Evolutionary conservation across 2,113 vertebrate species (phyloP), one percentile per base, ranked within the genome.

Genomic region (Colius striatus): DNA sequence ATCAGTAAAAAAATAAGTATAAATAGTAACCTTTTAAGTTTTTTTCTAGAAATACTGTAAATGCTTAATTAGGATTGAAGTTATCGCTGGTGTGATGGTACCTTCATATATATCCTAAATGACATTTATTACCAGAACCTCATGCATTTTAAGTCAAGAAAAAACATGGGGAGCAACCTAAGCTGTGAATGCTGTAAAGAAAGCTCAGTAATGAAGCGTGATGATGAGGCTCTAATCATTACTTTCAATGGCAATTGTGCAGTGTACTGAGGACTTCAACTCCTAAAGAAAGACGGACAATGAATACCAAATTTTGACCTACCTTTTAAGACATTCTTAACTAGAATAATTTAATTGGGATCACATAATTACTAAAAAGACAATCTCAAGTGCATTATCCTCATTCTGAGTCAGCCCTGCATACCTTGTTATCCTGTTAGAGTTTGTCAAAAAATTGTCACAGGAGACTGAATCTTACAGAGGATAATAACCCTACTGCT

Each of bases 401-500:
- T 96, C 93, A 73, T 77, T 96, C 91, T 87, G 79, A 95, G 96
- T 96, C 87, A 94, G 72, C 97, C 66, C 87, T 84, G 77, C 68
- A 83, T 61, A 96, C 95, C 94, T 98, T 96, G 96, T 98, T 98
- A 97, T 96, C 95, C 90, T 96, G 87, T 96, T 45, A 32, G 90
- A 97, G 93, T 97, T 97, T 97, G 97, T 98, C 97, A 98, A 96
- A 97, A 96, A 97, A 84, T 87, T 96, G 96, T 98, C 96, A 97
- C 83, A 90, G 72, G 83, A 97, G 79, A 97, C 79, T 91, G 79
- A 55, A 15, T 97, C 91, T 96, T 92, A 90, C 68, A 87, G 92
- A 96, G 84, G 80, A 97, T 97, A 97, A 97, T 97, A 98, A 97
- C 75, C 87, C 88, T 66, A 55, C 71, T 95, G 84, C 95, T 94